phyloP scores from a whole-genome alignment of 2,888 invertebrate species.

The Cynaeus angustus region DNA sequence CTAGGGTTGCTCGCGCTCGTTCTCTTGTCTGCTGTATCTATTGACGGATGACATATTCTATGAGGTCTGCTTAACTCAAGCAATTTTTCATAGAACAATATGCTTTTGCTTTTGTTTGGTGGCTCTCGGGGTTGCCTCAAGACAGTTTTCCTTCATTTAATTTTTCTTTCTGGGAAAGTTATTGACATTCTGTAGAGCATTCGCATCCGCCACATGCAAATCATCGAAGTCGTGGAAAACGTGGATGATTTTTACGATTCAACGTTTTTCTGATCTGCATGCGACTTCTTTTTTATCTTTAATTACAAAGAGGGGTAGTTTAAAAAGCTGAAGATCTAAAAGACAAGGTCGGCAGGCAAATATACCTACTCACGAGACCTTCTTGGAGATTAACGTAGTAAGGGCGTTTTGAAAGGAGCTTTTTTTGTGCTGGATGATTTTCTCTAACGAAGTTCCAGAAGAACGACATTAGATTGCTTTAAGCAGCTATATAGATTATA shows the following conservation, averaged over 20 bases:
- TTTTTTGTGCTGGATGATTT: background rate
- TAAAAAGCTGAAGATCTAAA: constrained; percentile 1
- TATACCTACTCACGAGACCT: background rate
- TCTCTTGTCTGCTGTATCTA: constrained; percentile 21
- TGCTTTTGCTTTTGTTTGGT: constrained; percentile 13
- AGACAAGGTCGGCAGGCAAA: background rate
- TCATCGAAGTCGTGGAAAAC: constrained; percentile 32
- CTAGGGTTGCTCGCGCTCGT: background rate
- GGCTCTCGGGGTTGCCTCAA: background rate
- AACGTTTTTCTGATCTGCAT: constrained; percentile 41
- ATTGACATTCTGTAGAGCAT: constrained; percentile 31
- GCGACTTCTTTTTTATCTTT: constrained; percentile 38
- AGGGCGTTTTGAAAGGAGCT: constrained; percentile 8
- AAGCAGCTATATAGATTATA: background rate
- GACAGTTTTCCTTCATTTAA: constrained; percentile 32
- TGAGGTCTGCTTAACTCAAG: constrained; percentile 16
- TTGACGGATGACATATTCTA: constrained; percentile 26
- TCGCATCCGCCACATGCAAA: constrained; percentile 45
- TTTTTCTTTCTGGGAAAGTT: constrained; percentile 24
- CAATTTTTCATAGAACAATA: constrained; percentile 38
- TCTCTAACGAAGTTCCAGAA: background rate
- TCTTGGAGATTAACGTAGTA: background rate
- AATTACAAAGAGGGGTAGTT: constrained; percentile 38
- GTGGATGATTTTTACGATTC: constrained; percentile 44
- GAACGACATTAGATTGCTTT: background rate